Evolutionary conservation across 2,888 invertebrate genomes (phyloP).

Genomic region (Lasioglossum lativentre): DNA sequence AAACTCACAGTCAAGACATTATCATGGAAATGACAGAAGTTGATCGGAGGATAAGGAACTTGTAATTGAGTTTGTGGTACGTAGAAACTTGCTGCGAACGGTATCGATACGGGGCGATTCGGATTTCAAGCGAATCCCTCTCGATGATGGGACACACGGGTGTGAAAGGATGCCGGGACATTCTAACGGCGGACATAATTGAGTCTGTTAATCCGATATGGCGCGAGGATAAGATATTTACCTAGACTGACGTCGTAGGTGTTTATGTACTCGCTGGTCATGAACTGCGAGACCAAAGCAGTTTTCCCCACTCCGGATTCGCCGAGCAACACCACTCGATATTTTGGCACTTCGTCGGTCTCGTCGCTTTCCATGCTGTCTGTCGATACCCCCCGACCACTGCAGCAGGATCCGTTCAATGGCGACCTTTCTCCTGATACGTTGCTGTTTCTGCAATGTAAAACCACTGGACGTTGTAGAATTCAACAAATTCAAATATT

Average conservation of each 20-base stretch:
- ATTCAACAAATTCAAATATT: background rate
- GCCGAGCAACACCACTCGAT: slow-evolving; percentile 93
- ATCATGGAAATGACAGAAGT: slow-evolving; percentile 2
- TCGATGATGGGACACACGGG: background rate
- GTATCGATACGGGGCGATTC: background rate
- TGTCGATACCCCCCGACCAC: slow-evolving; percentile 89
- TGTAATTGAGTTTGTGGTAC: slow-evolving; percentile 4
- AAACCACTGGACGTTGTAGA: background rate
- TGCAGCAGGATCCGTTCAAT: slow-evolving; percentile 95
- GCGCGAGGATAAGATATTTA: slow-evolving; percentile 82
- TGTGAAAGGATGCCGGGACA: background rate
- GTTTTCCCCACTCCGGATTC: slow-evolving; percentile 96
- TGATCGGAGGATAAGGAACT: slow-evolving; percentile 5
- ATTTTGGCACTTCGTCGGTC: slow-evolving; percentile 89
- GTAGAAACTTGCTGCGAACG: background rate
- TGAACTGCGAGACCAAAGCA: slow-evolving; percentile 95
- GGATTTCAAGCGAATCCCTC: background rate
- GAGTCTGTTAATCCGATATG: background rate
- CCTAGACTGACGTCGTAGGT: slow-evolving; percentile 96
- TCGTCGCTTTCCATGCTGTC: slow-evolving; percentile 88
- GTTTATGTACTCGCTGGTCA: slow-evolving; percentile 98
- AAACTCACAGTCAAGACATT: slow-evolving; percentile 3
- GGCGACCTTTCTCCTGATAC: slow-evolving; percentile 91
- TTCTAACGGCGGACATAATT: background rate
- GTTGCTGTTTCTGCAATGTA: slow-evolving; percentile 88